Conservation (phyloP, 2,888 invertebrate genomes). For the Leucozona laternaria region DNA sequence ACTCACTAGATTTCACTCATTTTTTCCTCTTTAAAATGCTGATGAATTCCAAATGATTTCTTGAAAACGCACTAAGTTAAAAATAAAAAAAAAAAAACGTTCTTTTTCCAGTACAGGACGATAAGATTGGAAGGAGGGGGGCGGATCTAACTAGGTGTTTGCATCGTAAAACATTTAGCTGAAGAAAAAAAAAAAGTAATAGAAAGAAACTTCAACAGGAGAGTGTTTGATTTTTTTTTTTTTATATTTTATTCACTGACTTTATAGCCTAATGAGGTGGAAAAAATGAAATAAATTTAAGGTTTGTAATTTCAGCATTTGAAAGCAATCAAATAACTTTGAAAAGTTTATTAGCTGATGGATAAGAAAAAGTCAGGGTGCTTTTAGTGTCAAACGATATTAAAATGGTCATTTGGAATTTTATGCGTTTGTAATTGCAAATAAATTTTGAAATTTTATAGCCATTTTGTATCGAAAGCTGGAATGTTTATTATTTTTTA, state of each 20-base stretch:
- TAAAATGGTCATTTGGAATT: slow-evolving; percentile 58
- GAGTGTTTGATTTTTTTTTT: slow-evolving; percentile 36
- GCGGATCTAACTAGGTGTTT: slow-evolving; percentile 60
- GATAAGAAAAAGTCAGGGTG: slow-evolving; percentile 25
- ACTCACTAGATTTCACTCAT: background rate
- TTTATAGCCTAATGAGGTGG: slow-evolving; percentile 72
- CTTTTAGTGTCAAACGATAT: slow-evolving; percentile 49
- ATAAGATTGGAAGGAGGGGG: background rate
- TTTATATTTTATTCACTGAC: slow-evolving; percentile 26
- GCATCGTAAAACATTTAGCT: slow-evolving; percentile 69
- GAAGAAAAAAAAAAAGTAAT: slow-evolving; percentile 4
- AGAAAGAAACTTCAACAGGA: slow-evolving; percentile 56
- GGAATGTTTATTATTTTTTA: background rate
- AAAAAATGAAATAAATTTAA: slow-evolving; percentile 64
- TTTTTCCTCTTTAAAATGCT: slow-evolving; percentile 44
- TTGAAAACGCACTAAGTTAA: slow-evolving; percentile 40
- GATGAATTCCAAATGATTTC: slow-evolving; percentile 66
- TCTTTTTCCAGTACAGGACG: slow-evolving; percentile 5
- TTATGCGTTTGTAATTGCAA: slow-evolving; percentile 73
- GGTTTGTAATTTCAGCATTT: slow-evolving; percentile 72
- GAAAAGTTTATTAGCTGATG: slow-evolving; percentile 60
- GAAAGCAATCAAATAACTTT: slow-evolving; percentile 73
- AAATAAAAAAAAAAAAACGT: background rate
- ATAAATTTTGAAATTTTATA: slow-evolving; percentile 62
- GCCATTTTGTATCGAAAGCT: slow-evolving; percentile 12